Base-by-base conservation (phyloP, 2,113 vertebrate species). In the Tamias sibiricus region DNA sequence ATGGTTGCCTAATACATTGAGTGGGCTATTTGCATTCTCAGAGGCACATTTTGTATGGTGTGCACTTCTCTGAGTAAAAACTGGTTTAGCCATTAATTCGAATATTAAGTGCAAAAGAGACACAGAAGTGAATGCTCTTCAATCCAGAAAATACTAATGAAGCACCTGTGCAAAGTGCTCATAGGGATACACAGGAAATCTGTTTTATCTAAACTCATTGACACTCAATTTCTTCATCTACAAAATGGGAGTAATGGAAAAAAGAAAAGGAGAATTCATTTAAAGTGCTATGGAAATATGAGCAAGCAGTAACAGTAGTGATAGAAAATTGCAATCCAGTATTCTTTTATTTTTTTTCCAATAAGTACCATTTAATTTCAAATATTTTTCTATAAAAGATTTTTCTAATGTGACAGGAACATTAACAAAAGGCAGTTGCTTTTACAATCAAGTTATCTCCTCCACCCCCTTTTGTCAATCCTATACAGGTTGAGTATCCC, bases 1-100 rank as follows among this genome's bases (percentile, higher is more conserved):
- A 96, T 95, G 90, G 90, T 97, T 98, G 93, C 49, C 83, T 97
- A 96, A 97, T 98, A 96, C 44, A 92, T 96, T 30, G 89, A 96
- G 90, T 95, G 94, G 96, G 87, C 35, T 97, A 97, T 99, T 99
- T 99, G 97, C 94, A 90, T 98, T 97, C 93, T 96, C 97, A 98
- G 94, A 97, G 96, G 72, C 91, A 95, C 26, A 92, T 98, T 98
- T 99, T 98, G 97, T 95, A 93, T 98, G 96, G 22, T 54, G 47
- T 94, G 91, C 32, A 95, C 30, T 94, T 97, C 76, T 96, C 85
- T 52, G 79, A 98, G 76, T 2, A 87, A 77, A 74, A 95, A 93
- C 94, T 62, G 35, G 24, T 68, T 97, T 28, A 64, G 49, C 81
- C 79, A 92, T 89, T 97, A 92, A 97, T 97, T 98, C 49, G 71